Evolutionary conservation across 2,797 vertebrate genomes (phyloP), one percentile per base, ranked within the genome.

Genomic region (Xiphorhynchus erythropygius): DNA sequence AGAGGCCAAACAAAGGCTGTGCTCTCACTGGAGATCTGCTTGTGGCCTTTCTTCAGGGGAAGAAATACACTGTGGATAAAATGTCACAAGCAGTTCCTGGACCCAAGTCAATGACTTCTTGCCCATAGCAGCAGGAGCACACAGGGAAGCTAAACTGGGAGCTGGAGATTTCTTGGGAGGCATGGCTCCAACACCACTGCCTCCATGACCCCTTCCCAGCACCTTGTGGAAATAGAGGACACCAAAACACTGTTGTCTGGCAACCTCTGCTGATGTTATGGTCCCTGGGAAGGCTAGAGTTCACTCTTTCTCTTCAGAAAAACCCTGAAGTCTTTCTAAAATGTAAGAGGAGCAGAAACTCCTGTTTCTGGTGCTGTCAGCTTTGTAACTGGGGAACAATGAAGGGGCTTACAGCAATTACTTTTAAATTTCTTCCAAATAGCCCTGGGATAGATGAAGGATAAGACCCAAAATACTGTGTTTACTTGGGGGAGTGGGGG

Each of bases 331-430:
- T 24, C 30, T 52, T 60, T 84, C 47, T 55, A 74, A 79, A 88
- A 46, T 3, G 5, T 44, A 59, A 76, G 23, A 64, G 33, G 17
- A 82, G 21, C 35, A 67, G 55, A 93, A 84, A 23, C 24, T 32
- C 18, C 52, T 53, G 52, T 21, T 53, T 32, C 52, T 16, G 56
- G 10, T 35, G 42, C 47, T 68, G 22, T 46, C 25, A 76, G 5
- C 25, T 25, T 57, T 2, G 1, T 68, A 76, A 83, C 24, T 18
- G 16, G 24, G 5, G 5, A n/a, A 50, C 3, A 8, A 2, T 15
- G 27, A 88, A 27, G 16, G 17, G 23, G 7, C 8, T 46, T 57
- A 56, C 18, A 65, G 53, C 0, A 0, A 32, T 16, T 4, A 19
- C 27, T 91, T 87, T 50, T 37, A 59, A 47, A 24, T 79, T 69